Percentiles rank a stretch among this genome's conserved stretches.
Evolutionary conservation across 2,113 vertebrate genomes (phyloP).

Genomic region (Albula glossodonta): DNA sequence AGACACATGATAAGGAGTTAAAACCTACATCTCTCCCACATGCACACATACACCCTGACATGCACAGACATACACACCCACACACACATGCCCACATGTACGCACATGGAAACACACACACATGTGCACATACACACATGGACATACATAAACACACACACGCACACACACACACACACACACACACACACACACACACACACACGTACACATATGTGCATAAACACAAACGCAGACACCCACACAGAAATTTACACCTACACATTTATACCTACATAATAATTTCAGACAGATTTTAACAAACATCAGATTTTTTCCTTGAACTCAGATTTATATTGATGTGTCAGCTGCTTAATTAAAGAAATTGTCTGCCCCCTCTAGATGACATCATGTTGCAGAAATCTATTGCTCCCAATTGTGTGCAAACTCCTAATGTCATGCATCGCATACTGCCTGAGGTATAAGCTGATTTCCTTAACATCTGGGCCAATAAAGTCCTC

Average conservation of each 20-base stretch:
- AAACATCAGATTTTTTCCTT: too few relatives aligned
- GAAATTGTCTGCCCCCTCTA: neutral
- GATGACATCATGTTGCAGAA: constrained; percentile 4
- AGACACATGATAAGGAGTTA: constrained; percentile 47
- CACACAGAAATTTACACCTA: neutral
- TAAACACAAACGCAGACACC: neutral
- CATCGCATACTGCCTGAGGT: neutral
- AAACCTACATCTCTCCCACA: constrained; percentile 14
- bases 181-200: neutral
- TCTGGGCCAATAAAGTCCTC: too few relatives aligned
- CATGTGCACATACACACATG: neutral
- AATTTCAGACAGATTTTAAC: too few relatives aligned
- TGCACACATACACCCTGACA: constrained; percentile 22
- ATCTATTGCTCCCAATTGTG: neutral
- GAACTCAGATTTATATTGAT: too few relatives aligned
- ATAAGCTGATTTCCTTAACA: too few relatives aligned
- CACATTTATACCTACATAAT: neutral
- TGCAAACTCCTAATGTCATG: neutral
- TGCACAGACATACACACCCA: neutral
- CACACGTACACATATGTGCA: neutral
- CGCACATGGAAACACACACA: constrained; percentile 20
- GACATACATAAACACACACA: neutral
- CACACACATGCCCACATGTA: neutral
- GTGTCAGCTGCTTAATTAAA: neutral
- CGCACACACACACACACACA: neutral